Evolutionary conservation across 2,113 vertebrate species (phyloP).

Genomic region (Tragelaphus scriptus): DNA sequence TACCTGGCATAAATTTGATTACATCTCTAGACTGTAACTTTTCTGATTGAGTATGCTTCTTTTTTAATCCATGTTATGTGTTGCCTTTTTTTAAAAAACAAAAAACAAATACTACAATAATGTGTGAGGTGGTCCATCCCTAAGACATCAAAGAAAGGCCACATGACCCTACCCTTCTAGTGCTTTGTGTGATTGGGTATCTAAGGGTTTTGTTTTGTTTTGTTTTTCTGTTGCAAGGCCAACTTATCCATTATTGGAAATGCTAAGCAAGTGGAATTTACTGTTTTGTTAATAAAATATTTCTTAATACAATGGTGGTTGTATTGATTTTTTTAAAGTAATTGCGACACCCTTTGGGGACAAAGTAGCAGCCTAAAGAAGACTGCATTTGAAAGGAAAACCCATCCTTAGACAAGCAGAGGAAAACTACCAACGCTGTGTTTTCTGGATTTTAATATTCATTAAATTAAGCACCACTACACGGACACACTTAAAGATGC

Average conservation of each 20-base stretch:
- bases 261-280: constrained; percentile 93
- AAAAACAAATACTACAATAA: constrained; percentile 80
- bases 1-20: constrained; percentile 81
- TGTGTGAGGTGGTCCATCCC: constrained; percentile 81
- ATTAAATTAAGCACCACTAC: not conserved
- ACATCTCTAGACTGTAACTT: constrained; percentile 80
- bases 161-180: constrained; percentile 83
- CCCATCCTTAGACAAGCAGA: not conserved
- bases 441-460: not conserved
- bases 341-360: not conserved
- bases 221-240: constrained; percentile 87
- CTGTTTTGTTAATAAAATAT: constrained; percentile 94
- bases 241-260: constrained; percentile 92
- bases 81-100: constrained; percentile 83
- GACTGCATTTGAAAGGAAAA: not conserved
- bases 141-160: constrained; percentile 79
- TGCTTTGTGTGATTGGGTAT: constrained; percentile 88
- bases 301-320: constrained; percentile 86
- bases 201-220: constrained; percentile 74
- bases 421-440: accelerated
- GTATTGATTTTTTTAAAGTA: constrained; percentile 61
- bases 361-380: not conserved
- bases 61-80: constrained; percentile 86
- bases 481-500: not conserved
- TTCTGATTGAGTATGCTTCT: constrained; percentile 84